A percentile compares a stretch with the other conserved stretches of the same genome.
Evolutionary conservation across 2,888 invertebrate species (phyloP).

Genomic region (Agonopterix subpropinquella): DNA sequence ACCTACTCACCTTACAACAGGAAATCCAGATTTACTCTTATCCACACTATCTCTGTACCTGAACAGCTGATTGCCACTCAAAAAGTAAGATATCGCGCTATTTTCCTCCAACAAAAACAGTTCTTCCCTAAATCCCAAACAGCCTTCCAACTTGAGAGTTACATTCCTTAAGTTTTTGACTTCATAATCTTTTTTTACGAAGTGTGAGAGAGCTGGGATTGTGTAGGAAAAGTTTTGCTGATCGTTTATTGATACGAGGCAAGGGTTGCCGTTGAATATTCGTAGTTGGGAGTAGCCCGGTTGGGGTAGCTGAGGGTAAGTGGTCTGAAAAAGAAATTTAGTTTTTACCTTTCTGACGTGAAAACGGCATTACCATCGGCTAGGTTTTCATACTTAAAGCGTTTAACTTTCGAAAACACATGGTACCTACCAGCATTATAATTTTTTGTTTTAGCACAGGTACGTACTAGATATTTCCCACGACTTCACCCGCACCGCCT

Average conservation of each 20-base stretch:
- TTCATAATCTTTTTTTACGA: slow-evolving; percentile 32
- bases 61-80: slow-evolving; percentile 27
- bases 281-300: slow-evolving; percentile 73
- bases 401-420: too few relatives aligned
- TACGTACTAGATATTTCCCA: too few relatives aligned
- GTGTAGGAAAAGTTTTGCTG: slow-evolving; percentile 40
- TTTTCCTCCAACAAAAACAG: slow-evolving; percentile 39
- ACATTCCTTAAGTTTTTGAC: slow-evolving; percentile 24
- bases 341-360: too few relatives aligned
- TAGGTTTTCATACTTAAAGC: too few relatives aligned
- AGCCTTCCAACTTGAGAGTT: slow-evolving; percentile 31
- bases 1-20: slow-evolving; percentile 72
- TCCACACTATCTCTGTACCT: slow-evolving; percentile 59
- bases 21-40: slow-evolving; percentile 73
- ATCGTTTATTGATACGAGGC: slow-evolving; percentile 55
- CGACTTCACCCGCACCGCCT: too few relatives aligned
- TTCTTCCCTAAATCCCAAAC: slow-evolving; percentile 30
- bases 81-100: slow-evolving; percentile 43
- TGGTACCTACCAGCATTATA: too few relatives aligned
- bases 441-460: too few relatives aligned
- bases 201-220: slow-evolving; percentile 39
- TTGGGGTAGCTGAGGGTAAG: slow-evolving; percentile 75
- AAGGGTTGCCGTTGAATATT: slow-evolving; percentile 75
- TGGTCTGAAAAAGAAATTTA: slow-evolving; percentile 51
- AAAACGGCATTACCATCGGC: too few relatives aligned